Evolutionary conservation across 2,113 vertebrate genomes (phyloP).

Genomic region (Xenopus borealis): DNA sequence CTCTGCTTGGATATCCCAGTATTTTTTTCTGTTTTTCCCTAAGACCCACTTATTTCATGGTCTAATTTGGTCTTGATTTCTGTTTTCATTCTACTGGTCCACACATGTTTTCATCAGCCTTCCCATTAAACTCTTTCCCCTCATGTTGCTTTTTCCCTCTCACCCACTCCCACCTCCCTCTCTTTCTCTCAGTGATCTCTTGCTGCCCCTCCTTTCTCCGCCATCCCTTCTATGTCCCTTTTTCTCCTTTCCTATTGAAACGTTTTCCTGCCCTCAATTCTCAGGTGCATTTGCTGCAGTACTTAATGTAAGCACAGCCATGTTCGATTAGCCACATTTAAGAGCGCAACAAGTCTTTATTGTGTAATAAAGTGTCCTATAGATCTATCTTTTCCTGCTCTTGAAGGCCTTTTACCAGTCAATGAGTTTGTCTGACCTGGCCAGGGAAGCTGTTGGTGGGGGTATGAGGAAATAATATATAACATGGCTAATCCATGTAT

Average conservation of each 20-base stretch:
- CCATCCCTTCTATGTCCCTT: background rate
- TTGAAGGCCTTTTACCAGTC: background rate
- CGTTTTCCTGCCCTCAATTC: constrained; percentile 21
- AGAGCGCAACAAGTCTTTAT: constrained; percentile 51
- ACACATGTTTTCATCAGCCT: too few species aligned
- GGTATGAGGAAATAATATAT: background rate
- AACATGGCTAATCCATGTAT: background rate
- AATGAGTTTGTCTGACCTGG: background rate
- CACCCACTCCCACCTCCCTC: too few species aligned
- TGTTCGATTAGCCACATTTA: constrained; percentile 58
- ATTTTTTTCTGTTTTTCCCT: too few species aligned
- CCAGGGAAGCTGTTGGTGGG: background rate
- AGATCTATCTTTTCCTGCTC: constrained; percentile 56
- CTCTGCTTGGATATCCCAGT: too few species aligned
- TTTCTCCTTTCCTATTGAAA: constrained; percentile 8
- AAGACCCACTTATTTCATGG: too few species aligned
- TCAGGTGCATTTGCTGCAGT: constrained; percentile 45
- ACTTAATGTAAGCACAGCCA: constrained; percentile 52
- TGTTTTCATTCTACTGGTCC: too few species aligned
- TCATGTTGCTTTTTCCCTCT: too few species aligned
- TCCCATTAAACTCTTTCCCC: too few species aligned
- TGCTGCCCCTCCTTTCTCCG: constrained; percentile 6
- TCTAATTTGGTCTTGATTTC: too few species aligned
- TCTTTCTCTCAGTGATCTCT: background rate
- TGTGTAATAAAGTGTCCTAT: constrained; percentile 56